phyloP scores from a whole-genome alignment of 2,113 vertebrate genomes.

The Hymenochirus boettgeri region DNA sequence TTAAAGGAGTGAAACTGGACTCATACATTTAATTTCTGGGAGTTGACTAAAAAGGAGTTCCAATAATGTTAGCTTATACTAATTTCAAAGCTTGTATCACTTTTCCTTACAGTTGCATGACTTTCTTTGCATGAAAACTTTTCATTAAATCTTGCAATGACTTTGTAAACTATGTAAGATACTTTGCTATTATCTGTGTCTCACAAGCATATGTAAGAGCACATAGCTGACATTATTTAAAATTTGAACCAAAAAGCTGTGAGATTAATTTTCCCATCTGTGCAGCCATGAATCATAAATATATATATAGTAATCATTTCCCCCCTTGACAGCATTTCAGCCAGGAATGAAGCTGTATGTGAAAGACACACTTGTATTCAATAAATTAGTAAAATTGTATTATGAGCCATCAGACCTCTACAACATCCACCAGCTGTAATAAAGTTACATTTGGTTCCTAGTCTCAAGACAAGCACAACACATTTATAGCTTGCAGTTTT shows the following conservation, averaged over 20 bases:
- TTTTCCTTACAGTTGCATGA: too few species aligned
- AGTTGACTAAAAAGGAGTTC: too few species aligned
- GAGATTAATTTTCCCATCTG: neutral
- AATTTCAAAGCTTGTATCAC: too few species aligned
- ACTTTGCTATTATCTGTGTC: too few species aligned
- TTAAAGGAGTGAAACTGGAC: too few species aligned
- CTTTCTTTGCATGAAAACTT: too few species aligned
- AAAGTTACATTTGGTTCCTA: conserved; percentile 2
- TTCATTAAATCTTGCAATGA: too few species aligned
- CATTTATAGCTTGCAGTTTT: neutral
- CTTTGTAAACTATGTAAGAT: too few species aligned
- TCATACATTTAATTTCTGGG: too few species aligned
- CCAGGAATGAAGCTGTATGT: neutral
- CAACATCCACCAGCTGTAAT: conserved; percentile 32
- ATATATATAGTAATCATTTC: neutral
- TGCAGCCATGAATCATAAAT: neutral
- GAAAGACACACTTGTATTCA: conserved; percentile 7
- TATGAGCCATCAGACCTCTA: conserved; percentile 19
- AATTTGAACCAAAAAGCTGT: neutral
- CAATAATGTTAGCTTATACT: too few species aligned
- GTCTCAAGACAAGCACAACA: neutral
- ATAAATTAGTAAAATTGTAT: conserved; percentile 29
- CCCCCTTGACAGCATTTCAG: neutral
- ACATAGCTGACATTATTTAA: neutral
- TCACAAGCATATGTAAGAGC: neutral